Percentiles rank a stretch among this genome's conserved stretches.
These are phyloP conservation scores for Poeciliopsis prolifica DNA, from an alignment of 2,113 vertebrate species.

Conservation along the genomic window DNA sequence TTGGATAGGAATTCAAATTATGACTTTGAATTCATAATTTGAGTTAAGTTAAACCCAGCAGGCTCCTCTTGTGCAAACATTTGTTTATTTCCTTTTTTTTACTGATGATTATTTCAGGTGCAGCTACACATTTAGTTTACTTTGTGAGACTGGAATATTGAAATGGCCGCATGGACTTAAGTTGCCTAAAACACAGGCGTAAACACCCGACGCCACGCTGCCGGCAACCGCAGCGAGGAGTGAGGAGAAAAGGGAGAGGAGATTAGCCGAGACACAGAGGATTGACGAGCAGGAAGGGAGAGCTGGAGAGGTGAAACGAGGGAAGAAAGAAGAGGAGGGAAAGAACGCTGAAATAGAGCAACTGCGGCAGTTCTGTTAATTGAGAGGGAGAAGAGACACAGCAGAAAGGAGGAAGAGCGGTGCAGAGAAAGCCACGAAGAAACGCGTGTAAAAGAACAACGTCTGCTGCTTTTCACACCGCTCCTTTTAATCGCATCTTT, in stretches of 20 bases:
- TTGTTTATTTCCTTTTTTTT: not conserved
- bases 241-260: constrained; percentile 31
- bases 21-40: no score
- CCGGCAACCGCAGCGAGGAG: constrained; percentile 49
- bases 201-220: constrained; percentile 27
- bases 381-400: constrained; percentile 30
- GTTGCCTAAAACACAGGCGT: constrained; percentile 46
- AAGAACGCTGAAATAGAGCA: constrained; percentile 21
- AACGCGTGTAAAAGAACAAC: constrained; percentile 14
- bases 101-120: constrained; percentile 3
- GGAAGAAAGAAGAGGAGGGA: constrained; percentile 5
- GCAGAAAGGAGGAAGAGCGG: not conserved
- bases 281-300: constrained; percentile 19
- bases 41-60: no score
- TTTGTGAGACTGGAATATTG: constrained; percentile 8
- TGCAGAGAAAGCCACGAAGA: constrained; percentile 2
- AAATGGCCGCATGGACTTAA: constrained; percentile 20
- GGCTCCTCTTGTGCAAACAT: no score
- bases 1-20: no score
- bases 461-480: not conserved
- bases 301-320: constrained; percentile 22
- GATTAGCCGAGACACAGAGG: constrained; percentile 47
- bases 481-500: constrained; percentile 5
- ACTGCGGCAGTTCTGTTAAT: constrained; percentile 36
- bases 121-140: not conserved